These are phyloP conservation scores for Alentia gelatinosa DNA, from an alignment of 2,888 invertebrate species.

Conservation along the genomic window DNA sequence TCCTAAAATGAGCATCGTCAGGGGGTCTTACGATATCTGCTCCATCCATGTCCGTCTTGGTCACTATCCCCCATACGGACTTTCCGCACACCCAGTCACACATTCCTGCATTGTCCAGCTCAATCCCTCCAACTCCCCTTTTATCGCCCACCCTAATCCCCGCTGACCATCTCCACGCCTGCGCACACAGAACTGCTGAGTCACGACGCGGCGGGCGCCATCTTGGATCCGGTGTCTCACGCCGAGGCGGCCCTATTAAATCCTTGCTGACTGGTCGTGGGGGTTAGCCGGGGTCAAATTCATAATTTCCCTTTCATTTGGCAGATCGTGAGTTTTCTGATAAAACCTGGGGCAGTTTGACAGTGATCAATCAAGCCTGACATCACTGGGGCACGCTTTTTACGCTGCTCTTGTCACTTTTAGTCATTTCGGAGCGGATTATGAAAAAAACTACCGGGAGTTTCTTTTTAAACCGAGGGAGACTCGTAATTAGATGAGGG, in stretches of 20 bases:
- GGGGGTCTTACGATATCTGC: no score
- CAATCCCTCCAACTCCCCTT: neutral
- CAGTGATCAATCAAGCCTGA: neutral
- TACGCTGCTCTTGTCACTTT: neutral
- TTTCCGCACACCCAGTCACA: neutral
- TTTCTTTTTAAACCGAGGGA: neutral
- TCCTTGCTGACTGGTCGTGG: neutral
- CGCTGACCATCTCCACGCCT: neutral
- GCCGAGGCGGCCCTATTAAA: neutral
- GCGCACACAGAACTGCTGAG: conserved; percentile 9
- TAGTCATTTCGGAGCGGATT: neutral
- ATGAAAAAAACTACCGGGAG: neutral
- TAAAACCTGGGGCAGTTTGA: neutral
- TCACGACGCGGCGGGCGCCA: conserved; percentile 4
- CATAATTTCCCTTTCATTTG: conserved; percentile 43
- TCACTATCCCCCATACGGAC: neutral
- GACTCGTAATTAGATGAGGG: neutral
- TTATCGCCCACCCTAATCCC: conserved; percentile 26
- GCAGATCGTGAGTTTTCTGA: conserved; percentile 21
- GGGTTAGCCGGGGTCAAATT: conserved; percentile 46
- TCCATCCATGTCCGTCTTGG: no score
- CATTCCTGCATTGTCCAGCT: conserved; percentile 5
- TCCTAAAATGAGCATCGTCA: no score
- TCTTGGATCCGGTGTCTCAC: conserved; percentile 33
- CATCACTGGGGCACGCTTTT: neutral